Conservation (phyloP, 1,140 invertebrate genomes). For the Cryptotermes secundus region DNA sequence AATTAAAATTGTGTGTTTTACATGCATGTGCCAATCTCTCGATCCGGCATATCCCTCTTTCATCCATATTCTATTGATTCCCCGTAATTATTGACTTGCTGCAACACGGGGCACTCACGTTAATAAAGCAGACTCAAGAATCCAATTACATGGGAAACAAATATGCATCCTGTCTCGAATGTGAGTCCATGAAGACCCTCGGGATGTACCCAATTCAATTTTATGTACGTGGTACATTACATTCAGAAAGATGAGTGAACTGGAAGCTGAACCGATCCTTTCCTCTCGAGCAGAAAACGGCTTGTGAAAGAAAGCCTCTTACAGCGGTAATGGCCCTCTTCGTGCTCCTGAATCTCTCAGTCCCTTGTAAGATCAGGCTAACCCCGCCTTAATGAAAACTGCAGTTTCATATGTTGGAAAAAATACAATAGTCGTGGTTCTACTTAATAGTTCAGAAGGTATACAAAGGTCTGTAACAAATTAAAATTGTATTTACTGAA, state of each 20-base stretch:
- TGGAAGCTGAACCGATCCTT: not conserved
- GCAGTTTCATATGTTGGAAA: not conserved
- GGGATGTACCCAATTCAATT: slow-evolving; percentile 6
- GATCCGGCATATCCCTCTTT: too few species aligned
- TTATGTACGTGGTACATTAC: not conserved
- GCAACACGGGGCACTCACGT: not conserved
- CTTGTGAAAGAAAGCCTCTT: slow-evolving; percentile 7
- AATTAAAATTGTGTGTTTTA: too few species aligned
- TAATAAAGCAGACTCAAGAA: not conserved
- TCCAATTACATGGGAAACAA: not conserved
- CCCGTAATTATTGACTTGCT: not conserved
- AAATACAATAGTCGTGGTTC: not conserved
- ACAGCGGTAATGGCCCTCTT: not conserved
- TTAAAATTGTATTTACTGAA: too few species aligned
- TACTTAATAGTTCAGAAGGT: too few species aligned
- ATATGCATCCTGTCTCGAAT: not conserved
- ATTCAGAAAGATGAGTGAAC: not conserved
- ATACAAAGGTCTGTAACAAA: too few species aligned
- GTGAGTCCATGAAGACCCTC: not conserved
- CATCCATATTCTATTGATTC: too few species aligned
- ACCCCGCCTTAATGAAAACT: not conserved
- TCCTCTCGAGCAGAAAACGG: not conserved
- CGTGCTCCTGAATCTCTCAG: not conserved
- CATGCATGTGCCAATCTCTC: too few species aligned
- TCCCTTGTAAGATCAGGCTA: not conserved